Evolutionary conservation across 2,797 vertebrate genomes (phyloP), one percentile per base, ranked within the genome.

Genomic region (Gouania willdenowi): DNA sequence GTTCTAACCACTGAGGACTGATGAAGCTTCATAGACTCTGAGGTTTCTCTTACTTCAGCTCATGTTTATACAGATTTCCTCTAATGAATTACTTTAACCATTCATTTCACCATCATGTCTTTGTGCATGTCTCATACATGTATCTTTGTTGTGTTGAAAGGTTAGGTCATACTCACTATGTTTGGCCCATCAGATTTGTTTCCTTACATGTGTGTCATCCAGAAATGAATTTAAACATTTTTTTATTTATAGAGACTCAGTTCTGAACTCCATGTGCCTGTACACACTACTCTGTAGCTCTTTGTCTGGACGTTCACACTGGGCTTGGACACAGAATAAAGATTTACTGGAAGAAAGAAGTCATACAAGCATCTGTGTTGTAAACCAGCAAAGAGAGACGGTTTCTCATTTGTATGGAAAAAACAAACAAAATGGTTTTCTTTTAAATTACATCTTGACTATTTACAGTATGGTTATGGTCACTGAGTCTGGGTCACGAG

Each of bases 1-100:
- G 90, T 83, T 39, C 81, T 97, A 18, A 80, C 84, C 11, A 31
- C 78, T 0, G 83, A 79, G 2, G 74, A 77, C 50, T 89, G 77
- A 88, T n/a, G 30, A 12, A 2, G 8, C 5, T 6, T 28, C 2
- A 6, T 10, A 7, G 20, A 21, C 14, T n/a, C 2, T 8, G 8
- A 9, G 28, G 5, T 20, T 50, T 52, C 37, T 27, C 4, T 54
- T 35, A 8, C 19, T 46, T 60, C 38, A 35, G 14, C 35, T 75
- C 21, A 45, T 37, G 47, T 35, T 39, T 26, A 51, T 26, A 37
- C 21, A 18, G 8, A 43, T 20, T 33, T 3, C 24, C 10, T 22
- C 38, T 20, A 13, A 10, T 29, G 31, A 8, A 44, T 38, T 10
- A 8, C 77, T 75, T 83, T 75, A 62, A 59, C 29, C 3, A n/a